Base-by-base conservation (phyloP, 1,140 invertebrate species). In the Vanessa atalanta region DNA sequence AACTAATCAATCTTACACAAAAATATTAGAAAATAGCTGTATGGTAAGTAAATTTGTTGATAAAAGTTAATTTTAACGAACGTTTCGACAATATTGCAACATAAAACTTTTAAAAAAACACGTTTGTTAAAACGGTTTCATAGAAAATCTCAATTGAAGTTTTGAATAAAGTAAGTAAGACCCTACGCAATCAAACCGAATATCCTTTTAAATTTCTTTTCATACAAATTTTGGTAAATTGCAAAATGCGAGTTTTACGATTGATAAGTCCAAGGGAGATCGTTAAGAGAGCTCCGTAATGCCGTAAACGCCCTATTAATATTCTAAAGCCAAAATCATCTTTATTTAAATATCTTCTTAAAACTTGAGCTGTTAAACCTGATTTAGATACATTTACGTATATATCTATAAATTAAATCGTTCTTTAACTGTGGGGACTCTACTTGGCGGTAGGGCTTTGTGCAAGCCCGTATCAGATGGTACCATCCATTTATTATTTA, bases 271-370 rank as follows among this genome's bases (percentile, higher is more conserved):
- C 66, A 68, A 60, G 37, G 37, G 37, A 60, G 55, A 23, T 48
- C 50, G 26, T 68, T 16, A 26, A 43, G 13, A 47, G 11, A n/a
- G 11, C 31, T 37, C 66, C n/a, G 16, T 68, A 55, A 57, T 16
- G 31, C 26, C 65, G 48, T 66, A 66, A 66, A 51, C 65, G 37
- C 65, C 51, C 50, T 16, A 68, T 68, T 68, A 68, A 55, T 68
- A 68, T 68, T 68, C 51, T 43, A 43, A 15, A 55, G 51, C 26
- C n/a, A 53, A 68, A 68, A 20, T 26, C n/a, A 68, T 15, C 48
- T 50, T 68, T 68, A 68, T 68, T 68, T 68, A 68, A 57, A 68
- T 13, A 63, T 31, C 60, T 12, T 50, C 15, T 63, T 13, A 63
- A 37, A 31, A 15, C 43, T 69, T 60, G 16, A 23, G 37, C 43